Evolutionary conservation across 2,797 vertebrate genomes (phyloP).

Genomic region (Lutjanus argentimaculatus): DNA sequence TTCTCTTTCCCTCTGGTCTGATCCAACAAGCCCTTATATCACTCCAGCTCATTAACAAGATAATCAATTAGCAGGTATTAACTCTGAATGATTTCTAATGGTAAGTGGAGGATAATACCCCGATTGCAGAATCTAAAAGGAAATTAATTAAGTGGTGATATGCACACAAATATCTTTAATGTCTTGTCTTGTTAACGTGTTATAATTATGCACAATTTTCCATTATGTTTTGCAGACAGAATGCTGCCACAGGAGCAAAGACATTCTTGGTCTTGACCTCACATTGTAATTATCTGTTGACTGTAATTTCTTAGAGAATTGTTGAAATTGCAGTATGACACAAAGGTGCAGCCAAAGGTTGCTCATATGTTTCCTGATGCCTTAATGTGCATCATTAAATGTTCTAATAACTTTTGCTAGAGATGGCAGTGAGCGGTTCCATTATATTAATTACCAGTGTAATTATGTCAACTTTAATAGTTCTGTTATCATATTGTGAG

Average conservation of each 20-base stretch:
- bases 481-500: background rate
- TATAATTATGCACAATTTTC: background rate
- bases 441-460: slow-evolving; percentile 6
- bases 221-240: background rate
- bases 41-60: slow-evolving; percentile 16
- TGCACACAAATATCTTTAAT: background rate
- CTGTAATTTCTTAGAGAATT: background rate
- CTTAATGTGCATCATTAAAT: slow-evolving; percentile 16
- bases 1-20: background rate
- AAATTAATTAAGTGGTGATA: slow-evolving; percentile 17
- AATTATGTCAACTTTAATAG: slow-evolving; percentile 14
- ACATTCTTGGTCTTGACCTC: background rate
- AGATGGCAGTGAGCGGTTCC: background rate
- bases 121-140: slow-evolving; percentile 1
- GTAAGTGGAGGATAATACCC: slow-evolving; percentile 3
- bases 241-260: background rate
- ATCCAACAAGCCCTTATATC: background rate
- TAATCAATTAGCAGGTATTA: slow-evolving; percentile 40
- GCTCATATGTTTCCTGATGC: background rate
- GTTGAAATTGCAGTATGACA: background rate
- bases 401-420: slow-evolving; percentile 5
- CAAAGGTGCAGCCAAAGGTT: background rate
- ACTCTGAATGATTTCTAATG: slow-evolving; percentile 16
- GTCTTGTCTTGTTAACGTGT: background rate
- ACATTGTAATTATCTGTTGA: background rate